phyloP scores from a whole-genome alignment of 2,888 invertebrate genomes.

The Sceliomorpha sp. region DNA sequence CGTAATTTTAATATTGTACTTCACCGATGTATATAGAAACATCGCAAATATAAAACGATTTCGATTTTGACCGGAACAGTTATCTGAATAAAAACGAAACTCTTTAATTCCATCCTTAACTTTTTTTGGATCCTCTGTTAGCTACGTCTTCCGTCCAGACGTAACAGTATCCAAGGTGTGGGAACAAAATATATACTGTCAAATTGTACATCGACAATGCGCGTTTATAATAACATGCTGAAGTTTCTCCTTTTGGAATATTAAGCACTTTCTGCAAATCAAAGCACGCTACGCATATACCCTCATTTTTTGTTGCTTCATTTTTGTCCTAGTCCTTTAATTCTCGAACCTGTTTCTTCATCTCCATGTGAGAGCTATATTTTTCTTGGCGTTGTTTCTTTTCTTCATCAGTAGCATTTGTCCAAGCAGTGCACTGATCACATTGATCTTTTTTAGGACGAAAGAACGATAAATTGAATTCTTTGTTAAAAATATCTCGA shows the following conservation, averaged over 20 bases:
- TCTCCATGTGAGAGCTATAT: too few relatives aligned
- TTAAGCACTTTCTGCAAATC: constrained; percentile 11
- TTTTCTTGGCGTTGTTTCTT: too few relatives aligned
- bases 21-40: neutral
- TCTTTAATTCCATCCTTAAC: constrained; percentile 12
- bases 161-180: constrained; percentile 12
- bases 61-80: neutral
- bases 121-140: constrained; percentile 10
- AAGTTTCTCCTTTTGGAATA: constrained; percentile 17
- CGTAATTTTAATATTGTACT: constrained; percentile 1
- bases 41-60: neutral
- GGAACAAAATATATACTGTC: neutral
- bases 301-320: neutral
- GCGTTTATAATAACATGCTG: constrained; percentile 9
- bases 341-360: neutral
- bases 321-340: neutral
- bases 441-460: too few relatives aligned
- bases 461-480: too few relatives aligned
- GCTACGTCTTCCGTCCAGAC: constrained; percentile 15
- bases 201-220: constrained; percentile 11
- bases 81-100: constrained; percentile 3
- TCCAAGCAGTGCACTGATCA: too few relatives aligned
- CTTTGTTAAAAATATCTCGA: too few relatives aligned
- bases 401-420: too few relatives aligned
- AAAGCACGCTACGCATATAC: constrained; percentile 10